These are phyloP conservation scores for Athalia cordata DNA, from an alignment of 2,888 invertebrate species.

Conservation along the genomic window DNA sequence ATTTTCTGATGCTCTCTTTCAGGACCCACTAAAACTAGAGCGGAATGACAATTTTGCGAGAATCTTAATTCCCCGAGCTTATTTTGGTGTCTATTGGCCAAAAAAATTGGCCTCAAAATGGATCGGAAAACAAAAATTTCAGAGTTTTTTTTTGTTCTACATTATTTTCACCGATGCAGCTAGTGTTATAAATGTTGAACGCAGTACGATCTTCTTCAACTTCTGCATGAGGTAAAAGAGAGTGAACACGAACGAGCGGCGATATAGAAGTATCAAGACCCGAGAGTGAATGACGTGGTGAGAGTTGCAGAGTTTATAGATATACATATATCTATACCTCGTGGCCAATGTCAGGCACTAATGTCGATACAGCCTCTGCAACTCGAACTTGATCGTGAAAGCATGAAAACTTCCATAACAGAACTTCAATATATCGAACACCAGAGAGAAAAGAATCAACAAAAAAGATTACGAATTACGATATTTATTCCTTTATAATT, in stretches of 20 bases:
- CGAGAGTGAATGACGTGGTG: slow-evolving; percentile 65
- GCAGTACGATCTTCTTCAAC: neutral
- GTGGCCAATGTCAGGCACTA: slow-evolving; percentile 52
- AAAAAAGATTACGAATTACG: neutral
- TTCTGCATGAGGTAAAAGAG: slow-evolving; percentile 55
- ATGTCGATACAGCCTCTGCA: slow-evolving; percentile 68
- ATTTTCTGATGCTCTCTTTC: too few species aligned
- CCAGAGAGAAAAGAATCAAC: neutral
- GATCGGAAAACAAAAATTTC: too few species aligned
- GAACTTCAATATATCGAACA: neutral
- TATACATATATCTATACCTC: neutral
- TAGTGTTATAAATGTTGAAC: neutral
- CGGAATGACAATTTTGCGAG: too few species aligned
- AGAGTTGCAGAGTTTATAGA: slow-evolving; percentile 31
- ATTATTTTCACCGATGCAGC: too few species aligned
- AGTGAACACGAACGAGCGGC: slow-evolving; percentile 60
- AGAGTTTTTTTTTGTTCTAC: too few species aligned
- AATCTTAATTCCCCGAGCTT: too few species aligned
- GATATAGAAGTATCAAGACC: slow-evolving; percentile 49
- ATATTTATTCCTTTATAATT: too few species aligned
- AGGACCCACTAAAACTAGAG: too few species aligned
- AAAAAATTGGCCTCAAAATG: too few species aligned
- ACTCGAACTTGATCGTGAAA: slow-evolving; percentile 70
- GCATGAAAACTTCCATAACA: slow-evolving; percentile 62
- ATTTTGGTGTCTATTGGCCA: too few species aligned